phyloP scores from a whole-genome alignment of 2,113 vertebrate species.

The Gymnogyps californianus region DNA sequence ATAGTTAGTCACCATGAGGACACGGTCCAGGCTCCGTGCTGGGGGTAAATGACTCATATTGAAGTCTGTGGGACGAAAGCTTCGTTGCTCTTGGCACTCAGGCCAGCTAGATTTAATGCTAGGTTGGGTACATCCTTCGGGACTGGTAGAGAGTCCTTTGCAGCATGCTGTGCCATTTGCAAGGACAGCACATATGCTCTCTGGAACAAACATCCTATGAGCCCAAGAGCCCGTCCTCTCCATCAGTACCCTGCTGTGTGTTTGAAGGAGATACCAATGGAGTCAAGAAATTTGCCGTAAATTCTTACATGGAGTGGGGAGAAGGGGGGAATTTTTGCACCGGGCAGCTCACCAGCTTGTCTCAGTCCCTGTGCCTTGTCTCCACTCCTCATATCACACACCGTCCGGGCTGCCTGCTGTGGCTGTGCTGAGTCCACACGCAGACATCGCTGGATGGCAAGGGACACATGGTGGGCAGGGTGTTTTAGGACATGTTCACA shows the following conservation, averaged over 20 bases:
- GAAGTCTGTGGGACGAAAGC: background rate
- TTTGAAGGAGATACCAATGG: background rate
- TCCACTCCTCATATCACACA: rapidly evolving
- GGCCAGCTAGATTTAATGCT: background rate
- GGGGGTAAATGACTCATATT: conserved; percentile 11
- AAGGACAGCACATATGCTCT: background rate
- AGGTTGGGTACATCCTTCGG: background rate
- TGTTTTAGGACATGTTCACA: background rate
- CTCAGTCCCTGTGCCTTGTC: background rate
- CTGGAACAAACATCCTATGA: background rate
- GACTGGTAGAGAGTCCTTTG: background rate
- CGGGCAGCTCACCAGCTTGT: background rate
- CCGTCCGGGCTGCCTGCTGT: background rate
- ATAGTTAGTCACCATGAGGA: background rate
- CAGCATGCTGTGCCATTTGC: background rate
- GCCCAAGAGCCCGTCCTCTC: background rate
- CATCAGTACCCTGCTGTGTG: background rate
- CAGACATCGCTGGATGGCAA: background rate
- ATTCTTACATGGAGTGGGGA: background rate
- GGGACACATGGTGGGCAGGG: background rate
- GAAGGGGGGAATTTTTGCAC: background rate
- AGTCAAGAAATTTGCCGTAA: background rate
- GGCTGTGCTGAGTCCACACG: background rate
- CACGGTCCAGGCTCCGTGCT: background rate
- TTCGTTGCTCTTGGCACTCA: background rate